Base-by-base conservation (phyloP, 2,888 invertebrate species). In the Ashinkailepas kermadecensis region DNA sequence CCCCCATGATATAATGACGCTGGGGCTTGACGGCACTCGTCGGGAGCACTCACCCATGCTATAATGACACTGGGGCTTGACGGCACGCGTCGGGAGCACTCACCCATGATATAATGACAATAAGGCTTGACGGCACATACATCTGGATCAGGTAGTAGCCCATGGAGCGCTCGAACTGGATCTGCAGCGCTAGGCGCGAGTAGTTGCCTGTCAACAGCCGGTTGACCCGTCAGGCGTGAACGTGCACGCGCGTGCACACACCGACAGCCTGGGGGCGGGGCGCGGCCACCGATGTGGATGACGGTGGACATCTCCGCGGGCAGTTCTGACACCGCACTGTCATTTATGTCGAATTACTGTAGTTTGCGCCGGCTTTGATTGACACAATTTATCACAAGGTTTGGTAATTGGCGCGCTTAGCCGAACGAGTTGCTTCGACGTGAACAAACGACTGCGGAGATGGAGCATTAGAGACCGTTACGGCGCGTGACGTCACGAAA, bases 71-170 rank as follows among this genome's bases (percentile, higher is more conserved):
- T n/a, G n/a, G n/a, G n/a, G n/a, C n/a, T n/a, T n/a, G n/a, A n/a
- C n/a, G n/a, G 39, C 39, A 39, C 39, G 39, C 39, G 39, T 39
- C 39, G 62, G 13, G 62, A 18, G 3, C 18, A 18, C 79, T 79
- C 6, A 96, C 96, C 96, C 96, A 96, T 87, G 95, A 96, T 91
- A 96, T 96, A 89, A 96, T 95, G 88, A 96, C 96, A 90, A 96
- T 96, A 89, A 97, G 92, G 89, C 95, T 95, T 89, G 96, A 96
- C 87, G 97, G 97, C 90, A 97, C 96, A 91, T 97, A 97, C 90
- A 97, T 97, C 91, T 97, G 97, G 90, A 97, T 97, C 87, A 97
- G 92, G 91, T 97, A 97, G 92, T 97, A 97, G 88, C 97, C 97
- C 95, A 97, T 96, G 87, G 96, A 96, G 86, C 97, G 93, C 86